Percentiles rank a stretch among this genome's conserved stretches.
Conservation (phyloP, 2,113 vertebrate species). For the Oncorhynchus gorbuscha region DNA sequence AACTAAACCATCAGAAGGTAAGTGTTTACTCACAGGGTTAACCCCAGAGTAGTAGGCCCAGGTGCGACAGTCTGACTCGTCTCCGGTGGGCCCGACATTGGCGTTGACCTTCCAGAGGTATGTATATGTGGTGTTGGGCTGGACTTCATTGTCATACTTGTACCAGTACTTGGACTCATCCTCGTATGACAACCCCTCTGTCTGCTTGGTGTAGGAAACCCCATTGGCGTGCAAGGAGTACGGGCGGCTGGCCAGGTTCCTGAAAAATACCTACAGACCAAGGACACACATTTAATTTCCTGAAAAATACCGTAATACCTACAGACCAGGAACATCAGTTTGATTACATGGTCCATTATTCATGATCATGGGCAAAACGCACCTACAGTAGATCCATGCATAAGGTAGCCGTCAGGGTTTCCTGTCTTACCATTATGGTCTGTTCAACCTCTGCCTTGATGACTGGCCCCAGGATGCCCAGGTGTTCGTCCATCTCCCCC, state of each 20-base stretch:
- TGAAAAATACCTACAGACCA: slow-evolving; percentile 84
- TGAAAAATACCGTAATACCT: neutral
- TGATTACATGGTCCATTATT: too few relatives aligned
- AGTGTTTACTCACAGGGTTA: slow-evolving; percentile 79
- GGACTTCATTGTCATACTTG: slow-evolving; percentile 80
- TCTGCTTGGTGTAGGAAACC: slow-evolving; percentile 67
- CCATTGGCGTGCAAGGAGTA: slow-evolving; percentile 93
- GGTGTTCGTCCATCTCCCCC: slow-evolving; percentile 85
- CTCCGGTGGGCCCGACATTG: slow-evolving; percentile 70
- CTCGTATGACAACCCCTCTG: slow-evolving; percentile 78
- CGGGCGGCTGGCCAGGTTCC: slow-evolving; percentile 84
- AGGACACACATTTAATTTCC: neutral
- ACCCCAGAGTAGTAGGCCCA: slow-evolving; percentile 95
- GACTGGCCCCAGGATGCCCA: slow-evolving; percentile 90
- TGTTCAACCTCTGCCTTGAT: slow-evolving; percentile 91
- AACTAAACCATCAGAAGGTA: neutral
- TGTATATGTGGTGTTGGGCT: slow-evolving; percentile 80
- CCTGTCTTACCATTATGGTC: slow-evolving; percentile 81
- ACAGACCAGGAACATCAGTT: too few relatives aligned
- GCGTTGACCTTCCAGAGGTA: slow-evolving; percentile 84
- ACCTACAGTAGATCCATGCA: neutral
- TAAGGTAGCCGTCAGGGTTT: neutral
- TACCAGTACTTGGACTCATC: slow-evolving; percentile 85
- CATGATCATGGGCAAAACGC: too few relatives aligned
- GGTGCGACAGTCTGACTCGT: slow-evolving; percentile 80